A percentile compares a stretch with the other conserved stretches of the same genome.
These are phyloP conservation scores for Chrysogorgia sp. DNA, from an alignment of 92 coral and sea anemone species.

Conservation along the genomic window DNA sequence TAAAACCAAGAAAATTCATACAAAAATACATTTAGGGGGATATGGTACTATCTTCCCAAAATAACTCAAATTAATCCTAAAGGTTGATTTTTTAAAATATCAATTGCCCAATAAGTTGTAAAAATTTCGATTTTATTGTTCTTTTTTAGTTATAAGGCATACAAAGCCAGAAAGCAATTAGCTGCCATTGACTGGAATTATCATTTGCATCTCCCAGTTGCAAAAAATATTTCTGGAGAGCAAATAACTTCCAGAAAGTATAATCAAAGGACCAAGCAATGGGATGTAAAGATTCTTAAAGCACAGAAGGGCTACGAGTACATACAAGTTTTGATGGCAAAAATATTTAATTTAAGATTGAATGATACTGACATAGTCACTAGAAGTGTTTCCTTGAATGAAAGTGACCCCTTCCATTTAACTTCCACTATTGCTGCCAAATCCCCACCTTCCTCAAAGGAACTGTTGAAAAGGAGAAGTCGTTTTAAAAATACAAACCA, in stretches of 20 bases:
- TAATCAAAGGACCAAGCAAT: conserved; percentile 54
- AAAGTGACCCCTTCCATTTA: conserved; percentile 17
- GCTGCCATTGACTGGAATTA: conserved; percentile 65
- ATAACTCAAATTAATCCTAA: too few species aligned
- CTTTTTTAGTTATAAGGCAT: conserved; percentile 43
- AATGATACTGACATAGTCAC: too few species aligned
- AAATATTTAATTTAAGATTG: conserved; percentile 30
- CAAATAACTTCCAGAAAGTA: conserved; percentile 42
- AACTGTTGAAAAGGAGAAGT: too few species aligned
- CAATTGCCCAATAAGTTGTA: neutral
- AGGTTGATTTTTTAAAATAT: too few species aligned
- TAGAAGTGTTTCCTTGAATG: conserved; percentile 22
- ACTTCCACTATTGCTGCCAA: conserved; percentile 31
- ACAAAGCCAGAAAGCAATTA: conserved; percentile 63
- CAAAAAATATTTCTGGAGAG: conserved; percentile 35
- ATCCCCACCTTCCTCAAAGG: too few species aligned
- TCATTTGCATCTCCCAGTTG: conserved; percentile 37
- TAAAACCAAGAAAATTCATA: too few species aligned
- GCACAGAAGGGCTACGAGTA: conserved; percentile 53
- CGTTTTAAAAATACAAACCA: too few species aligned
- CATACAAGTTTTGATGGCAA: conserved; percentile 42
- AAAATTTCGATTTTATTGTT: too few species aligned
- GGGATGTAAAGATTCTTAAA: conserved; percentile 54
- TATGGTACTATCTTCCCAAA: too few species aligned
- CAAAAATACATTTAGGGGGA: too few species aligned